Conservation (phyloP, 2,888 invertebrate species). For the Aleiodes leptofemur region DNA sequence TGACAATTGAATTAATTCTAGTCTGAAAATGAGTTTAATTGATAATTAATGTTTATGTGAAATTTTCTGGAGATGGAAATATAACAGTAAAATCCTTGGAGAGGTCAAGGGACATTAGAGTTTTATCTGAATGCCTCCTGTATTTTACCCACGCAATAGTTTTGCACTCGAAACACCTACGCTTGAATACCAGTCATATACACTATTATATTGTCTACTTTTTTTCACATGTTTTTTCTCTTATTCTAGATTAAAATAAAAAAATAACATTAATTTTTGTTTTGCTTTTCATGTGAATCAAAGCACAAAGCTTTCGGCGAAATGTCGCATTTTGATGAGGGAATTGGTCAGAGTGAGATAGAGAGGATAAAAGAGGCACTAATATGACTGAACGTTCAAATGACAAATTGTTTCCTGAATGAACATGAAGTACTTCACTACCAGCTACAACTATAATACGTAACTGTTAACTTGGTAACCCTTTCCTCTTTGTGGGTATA, state of each 20-base stretch:
- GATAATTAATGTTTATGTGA: background rate
- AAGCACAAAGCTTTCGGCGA: slow-evolving; percentile 51
- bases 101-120: slow-evolving; percentile 25
- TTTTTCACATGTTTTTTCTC: background rate
- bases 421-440: slow-evolving; percentile 46
- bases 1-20: slow-evolving; percentile 14
- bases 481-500: slow-evolving; percentile 30
- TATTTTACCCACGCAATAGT: slow-evolving; percentile 42
- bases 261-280: too few relatives aligned
- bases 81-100: slow-evolving; percentile 19
- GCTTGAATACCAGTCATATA: slow-evolving; percentile 14
- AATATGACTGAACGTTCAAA: slow-evolving; percentile 50
- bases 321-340: slow-evolving; percentile 34
- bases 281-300: slow-evolving; percentile 34
- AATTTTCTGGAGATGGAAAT: slow-evolving; percentile 10
- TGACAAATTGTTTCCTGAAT: slow-evolving; percentile 59
- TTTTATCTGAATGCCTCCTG: slow-evolving; percentile 16
- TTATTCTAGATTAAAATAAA: too few relatives aligned
- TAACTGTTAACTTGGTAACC: slow-evolving; percentile 41
- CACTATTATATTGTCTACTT: slow-evolving; percentile 16
- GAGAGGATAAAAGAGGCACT: slow-evolving; percentile 42
- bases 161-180: slow-evolving; percentile 32
- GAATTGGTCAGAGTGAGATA: slow-evolving; percentile 32
- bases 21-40: background rate
- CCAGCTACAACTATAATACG: slow-evolving; percentile 40